Percentiles rank a stretch among this genome's conserved stretches.
These are phyloP conservation scores for Cremastobaeus sp. DNA, from an alignment of 2,888 invertebrate genomes.

Conservation along the genomic window DNA sequence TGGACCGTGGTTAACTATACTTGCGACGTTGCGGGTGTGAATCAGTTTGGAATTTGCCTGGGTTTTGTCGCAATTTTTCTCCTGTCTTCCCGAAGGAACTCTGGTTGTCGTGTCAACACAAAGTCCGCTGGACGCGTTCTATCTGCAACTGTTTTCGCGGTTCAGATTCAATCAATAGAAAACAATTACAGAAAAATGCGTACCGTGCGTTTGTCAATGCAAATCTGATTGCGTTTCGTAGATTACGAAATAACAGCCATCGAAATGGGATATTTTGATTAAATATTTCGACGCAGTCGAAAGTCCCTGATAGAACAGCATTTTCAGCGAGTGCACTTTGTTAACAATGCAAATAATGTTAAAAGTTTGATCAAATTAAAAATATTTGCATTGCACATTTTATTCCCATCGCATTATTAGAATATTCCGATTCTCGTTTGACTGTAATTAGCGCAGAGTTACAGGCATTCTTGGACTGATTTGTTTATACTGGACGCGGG, in stretches of 20 bases:
- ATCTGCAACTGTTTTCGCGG: constrained; percentile 34
- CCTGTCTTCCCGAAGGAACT: background rate
- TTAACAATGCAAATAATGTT: too few species aligned
- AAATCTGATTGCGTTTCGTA: too few species aligned
- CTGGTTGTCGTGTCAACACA: constrained; percentile 20
- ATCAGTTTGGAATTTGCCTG: constrained; percentile 40
- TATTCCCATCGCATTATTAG: too few species aligned
- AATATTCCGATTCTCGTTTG: too few species aligned
- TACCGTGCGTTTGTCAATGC: too few species aligned
- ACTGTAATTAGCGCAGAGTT: constrained; percentile 11
- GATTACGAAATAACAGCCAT: background rate
- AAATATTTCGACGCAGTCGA: constrained; percentile 1
- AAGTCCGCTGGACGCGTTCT: constrained; percentile 20
- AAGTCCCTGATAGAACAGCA: too few species aligned
- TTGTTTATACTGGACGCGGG: constrained; percentile 25
- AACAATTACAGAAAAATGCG: constrained; percentile 17
- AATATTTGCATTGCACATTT: too few species aligned
- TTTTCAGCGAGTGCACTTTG: too few species aligned
- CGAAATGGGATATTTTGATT: constrained; percentile 7
- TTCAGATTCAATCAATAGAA: constrained; percentile 23
- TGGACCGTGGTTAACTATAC: too few species aligned
- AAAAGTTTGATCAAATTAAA: too few species aligned
- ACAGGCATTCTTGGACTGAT: constrained; percentile 6
- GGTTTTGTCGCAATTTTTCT: constrained; percentile 44
- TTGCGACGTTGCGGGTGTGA: too few species aligned